Evolutionary conservation across 2,113 vertebrate species (phyloP).

Genomic region (Bucco capensis): DNA sequence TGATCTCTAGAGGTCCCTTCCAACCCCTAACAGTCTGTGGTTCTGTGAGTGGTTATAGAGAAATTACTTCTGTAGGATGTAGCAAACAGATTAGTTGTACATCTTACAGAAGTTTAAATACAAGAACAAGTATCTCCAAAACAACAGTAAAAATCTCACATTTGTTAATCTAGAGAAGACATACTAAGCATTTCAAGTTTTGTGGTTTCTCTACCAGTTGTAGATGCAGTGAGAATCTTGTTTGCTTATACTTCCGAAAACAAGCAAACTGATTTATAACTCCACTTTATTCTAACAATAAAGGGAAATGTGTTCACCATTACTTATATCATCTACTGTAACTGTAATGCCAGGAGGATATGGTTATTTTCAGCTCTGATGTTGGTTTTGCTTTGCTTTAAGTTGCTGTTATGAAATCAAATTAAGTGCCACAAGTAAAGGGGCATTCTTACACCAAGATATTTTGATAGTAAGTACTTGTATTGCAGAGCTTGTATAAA

Average conservation of each 20-base stretch:
- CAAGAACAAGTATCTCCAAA: background rate
- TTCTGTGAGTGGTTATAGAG: fast-evolving
- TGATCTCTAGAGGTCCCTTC: no score
- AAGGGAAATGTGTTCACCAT: background rate
- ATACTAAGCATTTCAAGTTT: background rate
- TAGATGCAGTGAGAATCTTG: background rate
- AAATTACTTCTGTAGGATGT: background rate
- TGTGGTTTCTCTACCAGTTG: background rate
- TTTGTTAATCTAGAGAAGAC: background rate
- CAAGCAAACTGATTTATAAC: background rate
- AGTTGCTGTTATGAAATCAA: background rate
- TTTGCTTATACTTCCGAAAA: background rate
- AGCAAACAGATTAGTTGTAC: background rate
- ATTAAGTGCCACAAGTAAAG: background rate
- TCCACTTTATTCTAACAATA: background rate
- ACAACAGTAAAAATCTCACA: background rate
- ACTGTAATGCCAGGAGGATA: background rate
- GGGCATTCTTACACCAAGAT: background rate
- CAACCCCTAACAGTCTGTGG: no score
- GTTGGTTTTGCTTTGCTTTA: background rate
- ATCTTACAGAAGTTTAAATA: background rate
- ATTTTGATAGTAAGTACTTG: background rate
- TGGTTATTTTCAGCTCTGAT: background rate
- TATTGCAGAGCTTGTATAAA: background rate
- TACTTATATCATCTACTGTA: background rate